A percentile compares a stretch with the other conserved stretches of the same genome.
Evolutionary conservation across 2,113 vertebrate genomes (phyloP).

Genomic region (Marmota monax): DNA sequence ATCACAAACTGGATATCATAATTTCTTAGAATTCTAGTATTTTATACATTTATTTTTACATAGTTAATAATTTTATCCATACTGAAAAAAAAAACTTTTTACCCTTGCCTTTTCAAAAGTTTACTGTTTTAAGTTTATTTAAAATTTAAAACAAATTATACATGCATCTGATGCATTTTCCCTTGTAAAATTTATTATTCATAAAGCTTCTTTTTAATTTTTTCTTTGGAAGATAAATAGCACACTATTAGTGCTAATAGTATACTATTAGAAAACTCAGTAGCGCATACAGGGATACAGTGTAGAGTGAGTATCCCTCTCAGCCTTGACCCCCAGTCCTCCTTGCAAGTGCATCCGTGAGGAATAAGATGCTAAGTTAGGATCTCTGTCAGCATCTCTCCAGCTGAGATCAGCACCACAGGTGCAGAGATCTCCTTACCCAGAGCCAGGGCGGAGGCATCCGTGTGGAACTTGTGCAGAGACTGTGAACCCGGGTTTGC

Average conservation of each 20-base stretch:
- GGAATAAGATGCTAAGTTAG: neutral
- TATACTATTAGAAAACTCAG: neutral
- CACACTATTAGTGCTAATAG: neutral
- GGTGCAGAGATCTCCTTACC: neutral
- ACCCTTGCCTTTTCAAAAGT: neutral
- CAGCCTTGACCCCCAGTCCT: neutral
- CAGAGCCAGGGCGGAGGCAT: too few species aligned
- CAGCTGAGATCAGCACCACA: neutral
- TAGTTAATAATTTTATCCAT: neutral
- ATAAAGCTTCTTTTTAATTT: neutral
- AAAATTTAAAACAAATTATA: neutral
- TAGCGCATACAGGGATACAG: neutral
- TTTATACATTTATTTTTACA: neutral
- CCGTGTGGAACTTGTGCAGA: neutral
- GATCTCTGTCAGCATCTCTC: neutral
- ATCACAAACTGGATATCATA: neutral
- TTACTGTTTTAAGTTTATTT: neutral
- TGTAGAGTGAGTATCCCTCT: neutral
- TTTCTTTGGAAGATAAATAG: neutral
- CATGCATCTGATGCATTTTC: neutral
- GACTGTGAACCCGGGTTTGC: fast-evolving
- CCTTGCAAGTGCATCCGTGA: neutral
- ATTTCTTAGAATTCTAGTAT: neutral
- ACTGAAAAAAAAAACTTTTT: neutral
- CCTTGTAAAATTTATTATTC: neutral